Percentiles rank a stretch among this genome's conserved stretches.
Conservation (phyloP, 2,888 invertebrate genomes). For the Phyto melanocephala region DNA sequence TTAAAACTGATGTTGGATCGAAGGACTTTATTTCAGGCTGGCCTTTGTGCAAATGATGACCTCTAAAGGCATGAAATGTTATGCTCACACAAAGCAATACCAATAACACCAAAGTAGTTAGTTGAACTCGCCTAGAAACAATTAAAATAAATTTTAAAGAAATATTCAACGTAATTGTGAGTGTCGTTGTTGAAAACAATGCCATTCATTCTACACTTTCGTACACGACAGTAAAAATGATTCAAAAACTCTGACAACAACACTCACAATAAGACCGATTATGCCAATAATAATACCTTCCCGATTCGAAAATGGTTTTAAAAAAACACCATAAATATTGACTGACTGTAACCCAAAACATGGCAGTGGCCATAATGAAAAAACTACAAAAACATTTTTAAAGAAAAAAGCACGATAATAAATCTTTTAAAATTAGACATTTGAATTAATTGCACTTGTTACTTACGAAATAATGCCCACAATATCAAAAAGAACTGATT, state of each 20-base stretch:
- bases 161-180: no score
- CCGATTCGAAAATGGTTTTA: slow-evolving; percentile 46
- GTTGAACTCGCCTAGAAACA: slow-evolving; percentile 52
- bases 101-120: slow-evolving; percentile 20
- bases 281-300: slow-evolving; percentile 59
- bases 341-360: slow-evolving; percentile 71
- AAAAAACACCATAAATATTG: slow-evolving; percentile 65
- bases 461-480: slow-evolving; percentile 64
- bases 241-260: no score
- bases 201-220: no score
- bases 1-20: neutral
- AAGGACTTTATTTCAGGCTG: neutral
- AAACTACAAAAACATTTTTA: slow-evolving; percentile 66
- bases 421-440: neutral
- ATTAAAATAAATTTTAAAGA: no score
- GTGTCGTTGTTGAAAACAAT: no score
- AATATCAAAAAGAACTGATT: slow-evolving; percentile 45
- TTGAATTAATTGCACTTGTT: neutral
- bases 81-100: slow-evolving; percentile 44
- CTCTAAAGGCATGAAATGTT: slow-evolving; percentile 21
- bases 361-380: slow-evolving; percentile 68
- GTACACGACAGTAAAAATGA: no score
- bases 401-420: neutral
- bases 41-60: neutral
- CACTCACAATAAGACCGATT: no score